Evolutionary conservation across 2,888 invertebrate genomes (phyloP).

Genomic region (Smittia sp.): DNA sequence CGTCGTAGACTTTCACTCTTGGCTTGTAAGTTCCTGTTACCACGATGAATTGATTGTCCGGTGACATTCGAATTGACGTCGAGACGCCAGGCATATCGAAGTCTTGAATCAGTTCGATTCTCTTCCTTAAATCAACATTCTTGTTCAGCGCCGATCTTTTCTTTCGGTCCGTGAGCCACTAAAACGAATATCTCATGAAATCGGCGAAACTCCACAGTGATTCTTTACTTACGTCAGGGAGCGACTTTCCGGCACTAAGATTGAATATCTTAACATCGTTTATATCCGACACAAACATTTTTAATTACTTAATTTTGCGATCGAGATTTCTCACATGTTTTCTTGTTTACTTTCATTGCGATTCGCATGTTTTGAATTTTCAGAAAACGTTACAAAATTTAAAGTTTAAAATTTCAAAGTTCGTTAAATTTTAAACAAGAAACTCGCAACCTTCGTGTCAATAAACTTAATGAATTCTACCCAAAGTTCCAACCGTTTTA

Average conservation of each 20-base stretch:
- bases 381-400: no score
- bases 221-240: constrained; percentile 80
- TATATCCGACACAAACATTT: constrained; percentile 88
- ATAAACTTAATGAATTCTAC: no score
- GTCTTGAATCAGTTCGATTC: constrained; percentile 96
- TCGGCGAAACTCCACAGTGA: constrained; percentile 23
- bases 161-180: constrained; percentile 87
- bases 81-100: constrained; percentile 98
- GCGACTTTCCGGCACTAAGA: constrained; percentile 91
- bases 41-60: constrained; percentile 88
- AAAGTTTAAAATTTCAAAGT: no score
- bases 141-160: constrained; percentile 78
- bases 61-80: constrained; percentile 76
- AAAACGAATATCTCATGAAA: constrained; percentile 47
- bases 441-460: no score
- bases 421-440: no score
- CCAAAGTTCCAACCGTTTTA: no score
- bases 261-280: constrained; percentile 98
- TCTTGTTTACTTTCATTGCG: no score
- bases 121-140: constrained; percentile 82
- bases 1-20: constrained; percentile 92
- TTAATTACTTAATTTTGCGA: neutral
- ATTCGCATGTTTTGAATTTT: no score
- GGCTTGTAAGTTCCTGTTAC: constrained; percentile 97
- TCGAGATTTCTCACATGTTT: neutral